A percentile compares a stretch with the other conserved stretches of the same genome.
phyloP scores from a whole-genome alignment of 2,113 vertebrate species.

The Struthio camelus region DNA sequence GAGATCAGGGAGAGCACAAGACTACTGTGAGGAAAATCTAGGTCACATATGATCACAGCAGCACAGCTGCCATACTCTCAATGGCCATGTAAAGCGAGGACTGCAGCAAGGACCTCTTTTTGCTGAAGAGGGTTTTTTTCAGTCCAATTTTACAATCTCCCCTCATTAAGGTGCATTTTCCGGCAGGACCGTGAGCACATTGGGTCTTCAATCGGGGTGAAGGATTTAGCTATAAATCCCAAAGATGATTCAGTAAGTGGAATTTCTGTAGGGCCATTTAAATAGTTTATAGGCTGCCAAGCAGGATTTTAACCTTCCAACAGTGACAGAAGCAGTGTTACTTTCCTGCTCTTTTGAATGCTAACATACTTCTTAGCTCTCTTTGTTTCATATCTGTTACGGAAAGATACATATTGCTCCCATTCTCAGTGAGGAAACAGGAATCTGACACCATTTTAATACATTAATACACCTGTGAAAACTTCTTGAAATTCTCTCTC shows the following conservation, averaged over 20 bases:
- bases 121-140: background rate
- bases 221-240: slow-evolving; percentile 27
- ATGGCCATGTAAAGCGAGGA: slow-evolving; percentile 30
- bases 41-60: slow-evolving; percentile 57
- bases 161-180: slow-evolving; percentile 40
- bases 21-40: slow-evolving; percentile 49
- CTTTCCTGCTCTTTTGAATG: slow-evolving; percentile 35
- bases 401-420: background rate
- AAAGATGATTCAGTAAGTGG: slow-evolving; percentile 26
- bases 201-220: slow-evolving; percentile 24
- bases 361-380: slow-evolving; percentile 1
- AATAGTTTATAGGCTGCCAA: slow-evolving; percentile 32
- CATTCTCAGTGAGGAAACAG: slow-evolving; percentile 20
- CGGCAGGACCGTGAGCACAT: background rate
- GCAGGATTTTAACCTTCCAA: slow-evolving; percentile 38
- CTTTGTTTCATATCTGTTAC: slow-evolving; percentile 25
- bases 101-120: slow-evolving; percentile 14
- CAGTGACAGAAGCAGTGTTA: slow-evolving; percentile 8
- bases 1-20: slow-evolving; percentile 36
- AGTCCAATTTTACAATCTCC: slow-evolving; percentile 9
- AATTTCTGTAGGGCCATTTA: slow-evolving; percentile 38
- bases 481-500: background rate
- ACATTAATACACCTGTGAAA: background rate
- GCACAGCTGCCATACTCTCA: slow-evolving; percentile 20
- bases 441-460: background rate